A percentile compares a stretch with the other conserved stretches of the same genome.
Evolutionary conservation across 2,113 vertebrate genomes (phyloP).

Genomic region (Apodemus speciosus): DNA sequence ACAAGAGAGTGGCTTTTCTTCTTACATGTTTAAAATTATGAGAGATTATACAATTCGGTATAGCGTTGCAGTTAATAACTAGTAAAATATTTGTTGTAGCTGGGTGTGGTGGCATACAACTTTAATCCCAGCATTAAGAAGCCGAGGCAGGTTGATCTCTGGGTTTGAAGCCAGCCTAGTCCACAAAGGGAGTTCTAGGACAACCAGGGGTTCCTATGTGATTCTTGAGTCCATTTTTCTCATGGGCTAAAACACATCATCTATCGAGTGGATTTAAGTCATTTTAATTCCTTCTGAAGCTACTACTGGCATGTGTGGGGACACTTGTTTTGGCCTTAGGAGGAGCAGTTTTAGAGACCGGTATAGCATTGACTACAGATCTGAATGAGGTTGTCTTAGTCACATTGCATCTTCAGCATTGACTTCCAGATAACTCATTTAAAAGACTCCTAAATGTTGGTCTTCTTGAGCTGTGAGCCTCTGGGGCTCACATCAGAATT

Average conservation of each 20-base stretch:
- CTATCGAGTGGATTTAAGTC: not conserved
- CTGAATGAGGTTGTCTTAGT: not conserved
- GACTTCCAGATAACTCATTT: not conserved
- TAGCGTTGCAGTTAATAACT: not conserved
- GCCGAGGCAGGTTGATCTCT: not conserved
- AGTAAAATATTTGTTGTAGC: not conserved
- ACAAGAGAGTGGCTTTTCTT: slow-evolving; percentile 4
- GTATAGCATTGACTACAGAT: not conserved
- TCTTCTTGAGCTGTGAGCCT: not conserved
- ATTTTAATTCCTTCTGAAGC: slow-evolving; percentile 27
- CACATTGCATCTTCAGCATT: not conserved
- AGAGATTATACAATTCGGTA: not conserved
- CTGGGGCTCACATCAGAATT: not conserved
- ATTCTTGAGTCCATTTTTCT: not conserved
- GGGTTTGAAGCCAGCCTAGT: not conserved
- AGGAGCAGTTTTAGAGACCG: not conserved
- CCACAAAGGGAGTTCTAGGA: not conserved
- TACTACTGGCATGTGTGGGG: not conserved
- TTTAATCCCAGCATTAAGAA: not conserved
- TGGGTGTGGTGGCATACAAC: not conserved
- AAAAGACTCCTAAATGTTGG: not conserved
- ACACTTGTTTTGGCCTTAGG: not conserved
- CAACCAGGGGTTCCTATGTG: not conserved
- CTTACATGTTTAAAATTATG: not conserved
- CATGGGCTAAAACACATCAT: not conserved